A percentile compares a stretch with the other conserved stretches of the same genome.
phyloP scores from a whole-genome alignment of 2,797 vertebrate genomes.

The Stomatorhinus walkeri region DNA sequence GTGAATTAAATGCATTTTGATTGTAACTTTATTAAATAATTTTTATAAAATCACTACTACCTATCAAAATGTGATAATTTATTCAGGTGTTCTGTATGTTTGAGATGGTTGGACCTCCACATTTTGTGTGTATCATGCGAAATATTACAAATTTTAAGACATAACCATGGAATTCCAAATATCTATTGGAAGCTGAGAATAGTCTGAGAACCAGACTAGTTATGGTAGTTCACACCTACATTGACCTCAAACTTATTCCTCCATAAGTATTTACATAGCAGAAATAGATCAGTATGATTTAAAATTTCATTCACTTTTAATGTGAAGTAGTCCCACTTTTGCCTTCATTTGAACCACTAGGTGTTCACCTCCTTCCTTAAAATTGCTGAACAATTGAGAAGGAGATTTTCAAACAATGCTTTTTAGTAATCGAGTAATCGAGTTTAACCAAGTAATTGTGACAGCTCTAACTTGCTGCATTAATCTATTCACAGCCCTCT shows the following conservation, averaged over 20 bases:
- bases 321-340: background rate
- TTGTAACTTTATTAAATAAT: background rate
- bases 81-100: background rate
- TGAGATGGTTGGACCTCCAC: background rate
- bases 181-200: background rate
- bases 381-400: too few relatives aligned
- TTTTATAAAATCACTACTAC: background rate
- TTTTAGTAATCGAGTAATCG: too few relatives aligned
- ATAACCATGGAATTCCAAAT: background rate
- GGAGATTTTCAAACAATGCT: too few relatives aligned
- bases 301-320: background rate
- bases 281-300: background rate
- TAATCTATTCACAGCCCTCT: background rate
- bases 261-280: background rate
- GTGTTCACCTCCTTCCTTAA: background rate
- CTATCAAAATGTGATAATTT: background rate
- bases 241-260: background rate
- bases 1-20: background rate
- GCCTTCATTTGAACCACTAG: too few relatives aligned
- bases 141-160: background rate
- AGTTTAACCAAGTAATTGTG: too few relatives aligned
- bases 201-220: background rate
- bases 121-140: background rate
- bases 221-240: background rate
- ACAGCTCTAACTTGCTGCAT: background rate